Evolutionary conservation across 2,888 invertebrate genomes (phyloP).

Genomic region (Drosophila vallismaia): DNA sequence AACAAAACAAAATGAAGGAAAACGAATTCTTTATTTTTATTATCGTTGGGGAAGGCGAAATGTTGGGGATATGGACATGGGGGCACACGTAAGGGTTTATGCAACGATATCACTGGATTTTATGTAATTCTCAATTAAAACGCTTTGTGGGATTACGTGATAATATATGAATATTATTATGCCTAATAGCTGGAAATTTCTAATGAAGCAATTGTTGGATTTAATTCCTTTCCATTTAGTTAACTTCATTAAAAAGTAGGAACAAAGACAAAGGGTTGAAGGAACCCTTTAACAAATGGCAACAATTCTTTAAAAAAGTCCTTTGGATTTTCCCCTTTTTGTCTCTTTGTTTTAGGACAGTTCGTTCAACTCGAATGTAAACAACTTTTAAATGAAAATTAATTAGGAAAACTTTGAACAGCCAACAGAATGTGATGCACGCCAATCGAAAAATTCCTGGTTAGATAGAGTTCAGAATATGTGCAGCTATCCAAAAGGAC

Average conservation of each 20-base stretch:
- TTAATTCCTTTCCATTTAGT: background rate
- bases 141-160: slow-evolving; percentile 10
- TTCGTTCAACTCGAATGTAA: slow-evolving; percentile 36
- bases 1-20: slow-evolving; percentile 72
- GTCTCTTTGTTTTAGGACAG: slow-evolving; percentile 18
- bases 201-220: background rate
- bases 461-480: slow-evolving; percentile 18
- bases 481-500: slow-evolving; percentile 17
- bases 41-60: slow-evolving; percentile 4
- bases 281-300: slow-evolving; percentile 25
- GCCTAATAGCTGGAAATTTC: background rate
- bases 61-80: slow-evolving; percentile 1
- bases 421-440: slow-evolving; percentile 23
- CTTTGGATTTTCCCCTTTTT: slow-evolving; percentile 5
- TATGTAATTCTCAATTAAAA: slow-evolving; percentile 59
- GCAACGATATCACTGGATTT: slow-evolving; percentile 61
- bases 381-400: slow-evolving; percentile 66
- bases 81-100: slow-evolving; percentile 63
- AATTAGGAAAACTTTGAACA: slow-evolving; percentile 47
- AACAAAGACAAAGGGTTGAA: slow-evolving; percentile 12
- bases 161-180: background rate
- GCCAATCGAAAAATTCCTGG: slow-evolving; percentile 14
- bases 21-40: slow-evolving; percentile 36
- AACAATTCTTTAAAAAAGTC: slow-evolving; percentile 27
- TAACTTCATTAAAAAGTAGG: background rate